Evolutionary conservation across 2,113 vertebrate genomes (phyloP), one percentile per base, ranked within the genome.

Genomic region (Vulpes ferrilata): DNA sequence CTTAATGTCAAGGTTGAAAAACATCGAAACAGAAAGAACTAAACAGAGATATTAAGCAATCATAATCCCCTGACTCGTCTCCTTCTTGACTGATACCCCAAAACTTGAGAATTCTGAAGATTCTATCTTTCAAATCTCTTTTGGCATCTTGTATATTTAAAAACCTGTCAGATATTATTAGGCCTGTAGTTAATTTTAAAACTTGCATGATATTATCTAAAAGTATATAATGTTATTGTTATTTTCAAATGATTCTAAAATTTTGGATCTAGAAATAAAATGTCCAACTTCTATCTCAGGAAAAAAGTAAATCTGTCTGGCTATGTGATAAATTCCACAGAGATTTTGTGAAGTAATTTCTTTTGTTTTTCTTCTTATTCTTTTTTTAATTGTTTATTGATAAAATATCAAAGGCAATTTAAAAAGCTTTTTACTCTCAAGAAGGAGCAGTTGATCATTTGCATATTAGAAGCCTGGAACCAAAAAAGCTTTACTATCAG

Each of bases 301-400:
- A 19, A 11, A 8, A 30, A 81, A 62, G 38, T 3, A 12, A 84
- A 60, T n/a, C 16, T 35, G 23, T 92, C 7, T 93, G 71, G 48
- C 12, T 90, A 65, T 73, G 13, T 59, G 60, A 9, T 30, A 53
- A 2, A 79, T 23, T 25, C 16, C 64, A 85, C 59, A 38, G 57
- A 92, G 7, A 83, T 53, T 92, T 22, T 88, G 65, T 94, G 51
- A 80, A 80, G 32, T 78, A 43, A 38, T 71, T 90, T 53, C 11
- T 55, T 53, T 38, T 59, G 25, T 22, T 30, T 48, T 30, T 17
- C 64, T 4, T 48, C 3, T 82, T 86, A 71, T n/a, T 65, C 32
- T 74, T 73, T 64, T 82, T 83, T 57, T 13, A 88, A 86, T 90
- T 96, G 59, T 88, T 27, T 97, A 83, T 97, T 96, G 96, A 95